phyloP scores from a whole-genome alignment of 2,797 vertebrate genomes.

The Poeciliopsis turneri region DNA sequence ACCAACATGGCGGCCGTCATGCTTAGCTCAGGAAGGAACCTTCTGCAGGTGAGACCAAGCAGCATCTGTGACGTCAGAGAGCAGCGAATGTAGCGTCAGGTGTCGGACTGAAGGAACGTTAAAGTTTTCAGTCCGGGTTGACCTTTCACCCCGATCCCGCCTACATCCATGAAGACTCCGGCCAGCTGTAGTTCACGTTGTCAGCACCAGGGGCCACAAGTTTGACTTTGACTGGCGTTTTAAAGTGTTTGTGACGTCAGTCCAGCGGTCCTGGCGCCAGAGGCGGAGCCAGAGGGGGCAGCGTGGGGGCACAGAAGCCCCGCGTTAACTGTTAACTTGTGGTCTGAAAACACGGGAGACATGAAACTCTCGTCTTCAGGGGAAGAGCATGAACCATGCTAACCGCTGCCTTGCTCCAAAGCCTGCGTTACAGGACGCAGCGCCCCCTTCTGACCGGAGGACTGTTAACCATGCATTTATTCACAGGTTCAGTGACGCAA shows the following conservation, averaged over 20 bases:
- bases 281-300: too few relatives aligned
- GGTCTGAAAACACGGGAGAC: too few relatives aligned
- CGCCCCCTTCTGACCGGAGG: too few relatives aligned
- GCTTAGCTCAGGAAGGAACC: neutral
- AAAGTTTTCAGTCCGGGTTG: neutral
- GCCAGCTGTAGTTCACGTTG: neutral
- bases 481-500: too few relatives aligned
- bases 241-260: neutral
- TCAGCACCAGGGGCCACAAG: neutral
- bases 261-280: neutral
- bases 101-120: neutral
- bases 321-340: too few relatives aligned
- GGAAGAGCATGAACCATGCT: too few relatives aligned
- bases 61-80: neutral
- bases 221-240: neutral
- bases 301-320: too few relatives aligned
- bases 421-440: too few relatives aligned
- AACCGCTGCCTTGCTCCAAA: too few relatives aligned
- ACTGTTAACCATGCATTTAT: too few relatives aligned
- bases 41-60: slow-evolving; percentile 24
- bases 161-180: neutral
- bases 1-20: slow-evolving; percentile 48
- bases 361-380: too few relatives aligned
- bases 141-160: slow-evolving; percentile 1
- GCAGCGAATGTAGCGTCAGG: neutral